phyloP scores from a whole-genome alignment of 2,888 invertebrate species.

The Pyrrhia umbra region DNA sequence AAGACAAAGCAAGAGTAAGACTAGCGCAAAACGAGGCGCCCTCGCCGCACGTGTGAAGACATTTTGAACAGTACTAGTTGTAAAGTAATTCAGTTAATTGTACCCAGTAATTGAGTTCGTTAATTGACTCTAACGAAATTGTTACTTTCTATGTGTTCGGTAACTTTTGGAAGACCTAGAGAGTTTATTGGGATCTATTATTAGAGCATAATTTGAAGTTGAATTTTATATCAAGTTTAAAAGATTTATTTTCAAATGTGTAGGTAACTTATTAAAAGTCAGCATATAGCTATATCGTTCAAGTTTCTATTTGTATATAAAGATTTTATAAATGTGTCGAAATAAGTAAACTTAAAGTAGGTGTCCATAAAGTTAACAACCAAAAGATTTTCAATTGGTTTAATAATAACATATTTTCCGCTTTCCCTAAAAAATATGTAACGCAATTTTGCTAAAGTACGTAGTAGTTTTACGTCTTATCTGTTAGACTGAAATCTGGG shows the following conservation, averaged over 20 bases:
- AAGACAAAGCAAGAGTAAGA: slow-evolving; percentile 30
- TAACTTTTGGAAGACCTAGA: neutral
- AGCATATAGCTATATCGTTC: no score
- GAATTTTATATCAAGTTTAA: neutral
- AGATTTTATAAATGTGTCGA: no score
- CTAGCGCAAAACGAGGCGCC: slow-evolving; percentile 13
- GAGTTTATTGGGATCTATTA: slow-evolving; percentile 2
- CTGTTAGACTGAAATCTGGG: no score
- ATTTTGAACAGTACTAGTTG: slow-evolving; percentile 27
- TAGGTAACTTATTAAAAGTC: no score
- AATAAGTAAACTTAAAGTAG: no score
- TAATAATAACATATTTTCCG: no score
- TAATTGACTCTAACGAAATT: slow-evolving; percentile 33
- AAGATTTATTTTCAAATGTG: neutral
- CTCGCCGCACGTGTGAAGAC: slow-evolving; percentile 14
- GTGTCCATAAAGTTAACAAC: no score
- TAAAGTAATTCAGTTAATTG: slow-evolving; percentile 46
- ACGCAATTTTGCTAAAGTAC: no score
- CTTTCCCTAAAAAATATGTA: no score
- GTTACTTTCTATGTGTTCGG: slow-evolving; percentile 20
- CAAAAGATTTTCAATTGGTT: no score
- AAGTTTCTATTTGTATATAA: no score
- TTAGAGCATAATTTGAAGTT: neutral
- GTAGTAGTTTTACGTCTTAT: no score
- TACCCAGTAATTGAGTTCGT: slow-evolving; percentile 35